These are phyloP conservation scores for Troilus luridus DNA, from an alignment of 2,888 invertebrate genomes.

Conservation along the genomic window DNA sequence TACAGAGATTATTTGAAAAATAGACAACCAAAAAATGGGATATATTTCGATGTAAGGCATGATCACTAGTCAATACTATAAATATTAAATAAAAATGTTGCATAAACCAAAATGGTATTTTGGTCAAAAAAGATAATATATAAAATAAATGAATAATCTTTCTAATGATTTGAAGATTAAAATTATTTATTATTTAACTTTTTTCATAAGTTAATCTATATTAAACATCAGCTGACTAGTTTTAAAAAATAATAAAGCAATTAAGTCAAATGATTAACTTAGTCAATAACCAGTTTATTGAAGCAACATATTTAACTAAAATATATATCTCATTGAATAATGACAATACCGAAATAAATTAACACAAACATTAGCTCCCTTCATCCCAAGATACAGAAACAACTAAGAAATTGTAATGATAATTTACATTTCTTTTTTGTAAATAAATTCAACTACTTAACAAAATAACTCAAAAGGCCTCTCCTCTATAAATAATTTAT, in stretches of 20 bases:
- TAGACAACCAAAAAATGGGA: background rate
- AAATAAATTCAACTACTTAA: background rate
- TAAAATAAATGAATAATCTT: background rate
- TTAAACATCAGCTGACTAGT: background rate
- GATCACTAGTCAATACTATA: background rate
- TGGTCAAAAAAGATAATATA: background rate
- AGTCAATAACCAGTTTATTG: background rate
- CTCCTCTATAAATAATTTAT: background rate
- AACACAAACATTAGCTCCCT: background rate
- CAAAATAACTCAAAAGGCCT: background rate
- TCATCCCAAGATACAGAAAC: background rate
- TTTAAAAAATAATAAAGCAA: background rate
- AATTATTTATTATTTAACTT: background rate
- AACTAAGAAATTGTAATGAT: background rate
- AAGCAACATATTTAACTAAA: background rate
- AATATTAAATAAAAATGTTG: background rate
- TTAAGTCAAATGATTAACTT: background rate
- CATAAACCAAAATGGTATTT: background rate
- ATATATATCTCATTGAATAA: background rate
- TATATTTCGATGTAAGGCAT: background rate
- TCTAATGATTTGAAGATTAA: background rate
- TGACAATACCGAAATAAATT: background rate
- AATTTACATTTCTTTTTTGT: background rate
- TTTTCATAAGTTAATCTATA: background rate
- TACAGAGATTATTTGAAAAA: background rate